Evolutionary conservation across 2,888 invertebrate species (phyloP), one percentile per base, ranked within the genome.

Genomic region (Brachyptera risi): DNA sequence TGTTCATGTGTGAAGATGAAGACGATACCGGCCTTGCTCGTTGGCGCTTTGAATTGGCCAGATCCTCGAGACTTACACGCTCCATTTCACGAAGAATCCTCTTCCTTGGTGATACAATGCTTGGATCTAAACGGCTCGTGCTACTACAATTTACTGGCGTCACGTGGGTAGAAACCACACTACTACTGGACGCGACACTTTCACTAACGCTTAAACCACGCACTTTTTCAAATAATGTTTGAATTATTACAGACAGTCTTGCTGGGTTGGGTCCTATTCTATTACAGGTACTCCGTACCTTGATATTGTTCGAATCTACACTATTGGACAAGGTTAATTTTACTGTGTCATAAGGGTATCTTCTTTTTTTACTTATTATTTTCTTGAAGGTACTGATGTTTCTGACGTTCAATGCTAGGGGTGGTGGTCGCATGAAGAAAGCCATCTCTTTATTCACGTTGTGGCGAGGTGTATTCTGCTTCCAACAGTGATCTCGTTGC

Each of bases 401-500:
- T 38, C 67, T 59, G 15, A 66, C 51, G 38, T 64, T 59, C 35
- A 59, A 47, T 24, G 62, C 60, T 26, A 58, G 59, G 26, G 58
- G 63, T 5, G 63, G 49, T 13, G 68, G 65, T 21, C 59, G 64
- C 68, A 67, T 68, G 50, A 63, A 24, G 58, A 68, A 67, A 19
- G 66, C 82, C 78, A 90, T 79, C 78, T 88, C 87, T 73, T 83
- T 85, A 73, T 88, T 86, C 67, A 86, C 79, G 74, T 87, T 84
- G 67, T 84, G 84, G 69, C 86, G 84, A 62, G 92, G 92, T 67
- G 83, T 80, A 66, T 85, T 79, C 76, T 92, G 92, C 76, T 92
- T 92, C 90, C 92, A 92, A 73, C 88, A 88, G 78, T 91, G 91
- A 76, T 92, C 92, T 69, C 92, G 83, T 77, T 91, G 90, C 90